Base-by-base conservation (phyloP, 2,888 invertebrate species). In the Melieria omissa region DNA sequence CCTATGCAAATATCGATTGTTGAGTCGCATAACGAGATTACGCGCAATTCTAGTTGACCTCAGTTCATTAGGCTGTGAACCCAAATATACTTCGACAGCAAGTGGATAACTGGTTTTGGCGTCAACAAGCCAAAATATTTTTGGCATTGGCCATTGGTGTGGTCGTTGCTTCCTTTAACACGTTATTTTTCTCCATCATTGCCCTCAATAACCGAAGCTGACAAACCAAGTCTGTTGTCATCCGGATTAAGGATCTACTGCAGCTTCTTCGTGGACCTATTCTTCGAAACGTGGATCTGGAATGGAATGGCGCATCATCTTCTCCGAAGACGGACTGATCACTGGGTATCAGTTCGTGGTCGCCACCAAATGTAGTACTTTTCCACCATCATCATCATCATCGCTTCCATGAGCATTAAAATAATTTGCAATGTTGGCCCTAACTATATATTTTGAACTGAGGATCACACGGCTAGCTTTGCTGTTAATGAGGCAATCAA, bases 191-290 rank as follows among this genome's bases (percentile, higher is more conserved):
- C 9, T 7, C 52, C 52, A 52, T 8, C 4, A 8, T 52, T 52
- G 0, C 52, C 52, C 1, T 8, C 58, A 58, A 58, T 10, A 14
- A 14, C n/a, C 58, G 58, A 58, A n/a, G 16, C 9, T 58, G 58
- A 29, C n/a, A 58, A 58, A 58, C 9, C 58, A 58, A 58, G 58
- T 58, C 4, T 58, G 58, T 58, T 58, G 4, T 58, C 41, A 29
- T 58, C 58, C 12, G 58, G 58, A 29, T 58, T 10, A 8, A 10
- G 29, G 4, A 58, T 58, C 29, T 58, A 58, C 16, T 58, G 14
- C 58, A 58, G 58, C 14, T 58, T 58, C 58, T 16, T 14, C 8
- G n/a, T 7, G 52, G 6, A 52, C 52, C 5, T 52, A 52, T 52
- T 52, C 52, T 8, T 52, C 5, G 5, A 52, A 52, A 5, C 52